Evolutionary conservation across 2,797 vertebrate genomes (phyloP).

Genomic region (Morus bassanus): DNA sequence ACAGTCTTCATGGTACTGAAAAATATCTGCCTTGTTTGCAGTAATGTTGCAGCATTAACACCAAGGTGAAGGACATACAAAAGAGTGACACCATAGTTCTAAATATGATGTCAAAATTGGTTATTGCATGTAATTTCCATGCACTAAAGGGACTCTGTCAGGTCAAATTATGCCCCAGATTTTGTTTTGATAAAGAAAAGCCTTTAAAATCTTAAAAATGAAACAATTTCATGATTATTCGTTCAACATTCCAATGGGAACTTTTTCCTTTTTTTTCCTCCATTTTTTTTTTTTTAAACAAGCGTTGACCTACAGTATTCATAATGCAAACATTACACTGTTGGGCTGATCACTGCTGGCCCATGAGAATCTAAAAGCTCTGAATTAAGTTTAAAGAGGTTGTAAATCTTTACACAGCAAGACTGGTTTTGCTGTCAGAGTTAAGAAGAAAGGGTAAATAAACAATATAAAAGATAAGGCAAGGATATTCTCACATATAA

Average conservation of each 20-base stretch:
- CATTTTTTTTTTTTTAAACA: not conserved
- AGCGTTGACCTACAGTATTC: not conserved
- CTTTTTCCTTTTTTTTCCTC: fast-evolving
- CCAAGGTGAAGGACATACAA: conserved; percentile 26
- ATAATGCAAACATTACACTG: not conserved
- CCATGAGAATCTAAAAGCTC: not conserved
- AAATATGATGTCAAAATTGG: conserved; percentile 53
- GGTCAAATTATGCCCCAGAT: conserved; percentile 19
- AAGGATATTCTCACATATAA: not conserved
- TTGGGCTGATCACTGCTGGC: not conserved
- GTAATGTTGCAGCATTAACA: not conserved
- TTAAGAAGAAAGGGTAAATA: not conserved
- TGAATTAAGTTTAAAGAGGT: not conserved
- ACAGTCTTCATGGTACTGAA: not conserved
- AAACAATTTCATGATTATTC: conserved; percentile 38
- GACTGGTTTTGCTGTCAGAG: not conserved
- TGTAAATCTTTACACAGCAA: not conserved
- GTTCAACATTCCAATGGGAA: not conserved
- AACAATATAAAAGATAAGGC: not conserved
- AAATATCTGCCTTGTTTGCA: not conserved
- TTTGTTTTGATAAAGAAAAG: conserved; percentile 28
- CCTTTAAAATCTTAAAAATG: not conserved
- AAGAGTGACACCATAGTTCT: not conserved
- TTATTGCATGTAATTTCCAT: conserved; percentile 23
- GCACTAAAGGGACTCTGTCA: conserved; percentile 14